Evolutionary conservation across 2,113 vertebrate genomes (phyloP).

Genomic region (Oceanodroma tethys): DNA sequence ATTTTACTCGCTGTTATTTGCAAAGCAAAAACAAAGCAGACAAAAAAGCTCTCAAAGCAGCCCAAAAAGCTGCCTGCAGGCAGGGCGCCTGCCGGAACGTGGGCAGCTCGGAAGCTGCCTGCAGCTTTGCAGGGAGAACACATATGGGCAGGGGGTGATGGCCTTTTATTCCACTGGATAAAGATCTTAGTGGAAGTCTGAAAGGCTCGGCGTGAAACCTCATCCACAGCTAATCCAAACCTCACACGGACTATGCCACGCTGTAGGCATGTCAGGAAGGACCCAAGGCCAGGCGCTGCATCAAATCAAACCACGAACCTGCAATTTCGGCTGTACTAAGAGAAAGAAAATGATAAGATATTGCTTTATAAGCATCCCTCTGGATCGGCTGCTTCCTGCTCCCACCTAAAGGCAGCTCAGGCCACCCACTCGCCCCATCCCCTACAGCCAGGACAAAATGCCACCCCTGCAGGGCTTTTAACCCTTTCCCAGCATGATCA

Average conservation of each 20-base stretch:
- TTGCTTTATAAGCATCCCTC: not conserved
- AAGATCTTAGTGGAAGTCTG: conserved; percentile 33
- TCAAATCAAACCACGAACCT: not conserved
- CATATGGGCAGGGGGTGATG: conserved; percentile 28
- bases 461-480: not conserved
- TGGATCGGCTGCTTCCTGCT: not conserved
- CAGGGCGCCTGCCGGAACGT: not conserved
- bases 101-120: conserved; percentile 15
- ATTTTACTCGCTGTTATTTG: not conserved
- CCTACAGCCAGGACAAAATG: not conserved
- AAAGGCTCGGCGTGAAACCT: not conserved
- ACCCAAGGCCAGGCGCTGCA: not conserved
- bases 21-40: not conserved
- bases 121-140: conserved; percentile 32
- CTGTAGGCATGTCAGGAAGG: not conserved
- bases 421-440: not conserved
- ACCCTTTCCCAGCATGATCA: not conserved
- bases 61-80: not conserved
- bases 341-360: not conserved
- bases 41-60: not conserved
- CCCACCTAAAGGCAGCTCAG: not conserved
- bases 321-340: not conserved
- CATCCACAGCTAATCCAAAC: not conserved
- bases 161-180: conserved; percentile 33
- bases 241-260: not conserved